Evolutionary conservation across 92 coral and sea anemone species (phyloP), one percentile per base, ranked within the genome.

Genomic region (Epizoanthus scotinus): DNA sequence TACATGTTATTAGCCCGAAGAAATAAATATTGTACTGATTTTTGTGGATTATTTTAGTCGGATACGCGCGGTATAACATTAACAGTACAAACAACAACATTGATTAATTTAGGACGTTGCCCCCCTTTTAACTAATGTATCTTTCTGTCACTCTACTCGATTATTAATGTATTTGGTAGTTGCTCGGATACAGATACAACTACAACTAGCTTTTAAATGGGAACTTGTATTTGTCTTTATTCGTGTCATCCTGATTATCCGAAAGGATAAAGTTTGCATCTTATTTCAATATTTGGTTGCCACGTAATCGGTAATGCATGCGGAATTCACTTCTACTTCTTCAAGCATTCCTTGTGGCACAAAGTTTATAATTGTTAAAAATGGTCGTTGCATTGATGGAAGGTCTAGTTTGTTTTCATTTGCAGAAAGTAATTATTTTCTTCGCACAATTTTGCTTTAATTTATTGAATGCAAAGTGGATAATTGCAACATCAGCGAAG

Each of bases 251-350:
- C 3, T 34, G 40, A 34, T 34, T 6, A 34, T 34, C 5, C 40
- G 40, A 60, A 10, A 19, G 3, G 24, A 26, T 26, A 60, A 60
- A 60, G 27, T 60, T 63, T 47, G 52, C 13, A 47, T 47, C 14
- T 26, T 12, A 25, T 63, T n/a, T n/a, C n/a, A n/a, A n/a, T n/a
- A n/a, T n/a, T 64, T 28, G 42, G 42, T 13, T 28, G 67, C 67
- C 69, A 63, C 69, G 69, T 29, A n/a, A n/a, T n/a, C n/a, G n/a
- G n/a, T n/a, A 63, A 63, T 63, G 69, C 21, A 27, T 3, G 6
- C 20, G 44, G 31, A 63, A 25, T 63, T 63, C n/a, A 8, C 20
- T 5, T 17, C 5, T 25, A 15, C 17, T 61, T 61, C 34, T 17
- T 26, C 25, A 61, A 7, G 66, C 66, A 38, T 44, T 44, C 50